These are phyloP conservation scores for Anaspis maculata DNA, from an alignment of 2,888 invertebrate genomes.

Conservation along the genomic window DNA sequence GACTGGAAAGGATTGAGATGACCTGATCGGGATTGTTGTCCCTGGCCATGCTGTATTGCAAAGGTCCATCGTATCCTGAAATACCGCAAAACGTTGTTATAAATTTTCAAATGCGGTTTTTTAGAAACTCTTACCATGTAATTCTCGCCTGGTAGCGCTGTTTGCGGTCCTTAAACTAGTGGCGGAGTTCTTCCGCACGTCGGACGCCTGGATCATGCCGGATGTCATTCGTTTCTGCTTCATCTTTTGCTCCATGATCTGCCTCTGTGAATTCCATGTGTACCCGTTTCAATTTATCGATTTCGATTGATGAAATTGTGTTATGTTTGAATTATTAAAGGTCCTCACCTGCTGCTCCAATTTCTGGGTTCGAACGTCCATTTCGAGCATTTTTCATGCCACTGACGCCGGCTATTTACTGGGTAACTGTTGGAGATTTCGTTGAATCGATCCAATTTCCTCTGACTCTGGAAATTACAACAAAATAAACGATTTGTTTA, in stretches of 20 bases:
- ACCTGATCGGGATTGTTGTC: conserved; percentile 72
- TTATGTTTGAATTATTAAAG: conserved; percentile 17
- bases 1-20: conserved; percentile 40
- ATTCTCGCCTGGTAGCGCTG: conserved; percentile 58
- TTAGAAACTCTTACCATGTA: conserved; percentile 50
- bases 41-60: conserved; percentile 75
- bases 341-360: conserved; percentile 76
- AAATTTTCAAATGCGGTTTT: background rate
- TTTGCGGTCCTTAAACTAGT: conserved; percentile 51
- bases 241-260: conserved; percentile 82
- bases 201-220: conserved; percentile 82
- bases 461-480: background rate
- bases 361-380: conserved; percentile 63
- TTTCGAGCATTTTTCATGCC: conserved; percentile 24
- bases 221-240: conserved; percentile 76
- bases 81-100: no score
- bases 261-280: conserved; percentile 62
- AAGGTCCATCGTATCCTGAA: conserved; percentile 76
- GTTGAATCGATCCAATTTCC: background rate
- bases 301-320: conserved; percentile 6
- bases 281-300: no score
- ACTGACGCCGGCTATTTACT: conserved; percentile 1
- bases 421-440: background rate
- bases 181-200: conserved; percentile 61
- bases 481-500: conserved; percentile 1